Percentiles rank a stretch among this genome's conserved stretches.
Evolutionary conservation across 2,113 vertebrate species (phyloP).

Genomic region (Lasiurus borealis): DNA sequence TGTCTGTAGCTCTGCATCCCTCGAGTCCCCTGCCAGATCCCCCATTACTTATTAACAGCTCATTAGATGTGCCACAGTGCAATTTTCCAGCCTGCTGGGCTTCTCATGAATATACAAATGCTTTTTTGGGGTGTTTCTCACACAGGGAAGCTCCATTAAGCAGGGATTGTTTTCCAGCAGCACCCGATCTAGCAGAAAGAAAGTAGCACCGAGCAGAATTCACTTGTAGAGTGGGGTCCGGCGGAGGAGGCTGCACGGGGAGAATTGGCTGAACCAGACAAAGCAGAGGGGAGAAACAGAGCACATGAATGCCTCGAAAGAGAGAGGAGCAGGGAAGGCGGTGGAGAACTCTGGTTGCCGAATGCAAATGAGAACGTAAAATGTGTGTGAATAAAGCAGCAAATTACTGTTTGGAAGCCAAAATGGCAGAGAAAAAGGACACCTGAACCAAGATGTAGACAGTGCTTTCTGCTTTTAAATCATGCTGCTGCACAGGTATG

Average conservation of each 20-base stretch:
- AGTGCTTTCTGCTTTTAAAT: conserved; percentile 25
- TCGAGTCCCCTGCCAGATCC: conserved; percentile 56
- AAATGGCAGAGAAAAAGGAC: conserved; percentile 32
- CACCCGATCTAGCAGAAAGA: conserved; percentile 71
- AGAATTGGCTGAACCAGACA: conserved; percentile 32
- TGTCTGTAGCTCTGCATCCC: conserved; percentile 52
- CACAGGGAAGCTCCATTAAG: conserved; percentile 77
- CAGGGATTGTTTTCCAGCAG: conserved; percentile 68
- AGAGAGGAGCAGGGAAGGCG: background rate
- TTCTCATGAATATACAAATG: conserved; percentile 82
- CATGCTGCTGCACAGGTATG: background rate
- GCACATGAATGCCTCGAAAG: background rate
- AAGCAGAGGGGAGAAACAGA: background rate
- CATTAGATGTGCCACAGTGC: conserved; percentile 78
- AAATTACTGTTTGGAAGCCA: background rate
- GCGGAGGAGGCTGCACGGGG: background rate
- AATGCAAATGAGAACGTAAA: conserved; percentile 50
- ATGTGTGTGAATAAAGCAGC: conserved; percentile 3
- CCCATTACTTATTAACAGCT: conserved; percentile 80
- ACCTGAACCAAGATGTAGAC: background rate
- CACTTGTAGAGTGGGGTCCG: conserved; percentile 50
- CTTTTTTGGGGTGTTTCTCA: conserved; percentile 78
- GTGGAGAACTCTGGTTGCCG: background rate
- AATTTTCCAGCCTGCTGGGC: conserved; percentile 81
- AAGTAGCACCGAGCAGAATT: conserved; percentile 61